These are phyloP conservation scores for Pangasius djambal DNA, from an alignment of 2,797 vertebrate genomes.

Conservation along the genomic window DNA sequence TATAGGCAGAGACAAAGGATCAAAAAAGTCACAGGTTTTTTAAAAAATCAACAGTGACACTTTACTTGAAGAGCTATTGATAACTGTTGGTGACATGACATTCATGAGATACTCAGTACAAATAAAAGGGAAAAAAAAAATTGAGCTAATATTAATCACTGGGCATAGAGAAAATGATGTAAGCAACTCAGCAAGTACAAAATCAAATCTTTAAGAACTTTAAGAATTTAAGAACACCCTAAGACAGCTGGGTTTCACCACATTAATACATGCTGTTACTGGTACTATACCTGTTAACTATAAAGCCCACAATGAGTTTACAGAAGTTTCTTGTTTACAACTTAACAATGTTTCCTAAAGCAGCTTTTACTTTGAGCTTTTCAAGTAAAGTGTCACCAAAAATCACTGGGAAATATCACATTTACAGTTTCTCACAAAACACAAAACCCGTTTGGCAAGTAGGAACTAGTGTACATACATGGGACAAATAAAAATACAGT, in stretches of 20 bases:
- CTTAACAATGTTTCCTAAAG: neutral
- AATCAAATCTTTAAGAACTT: neutral
- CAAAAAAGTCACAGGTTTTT: conserved; percentile 61
- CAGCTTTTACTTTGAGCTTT: conserved; percentile 67
- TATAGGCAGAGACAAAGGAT: conserved; percentile 68
- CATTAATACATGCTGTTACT: conserved; percentile 8
- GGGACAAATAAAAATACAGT: conserved; percentile 76
- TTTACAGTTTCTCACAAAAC: conserved; percentile 74
- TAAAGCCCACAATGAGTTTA: conserved; percentile 6
- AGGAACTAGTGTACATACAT: conserved; percentile 72
- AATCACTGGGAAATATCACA: conserved; percentile 65
- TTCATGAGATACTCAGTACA: neutral
- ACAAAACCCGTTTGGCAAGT: conserved; percentile 68
- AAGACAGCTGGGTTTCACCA: neutral
- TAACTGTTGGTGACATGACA: conserved; percentile 15
- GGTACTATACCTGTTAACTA: conserved; percentile 12
- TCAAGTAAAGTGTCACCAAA: conserved; percentile 50
- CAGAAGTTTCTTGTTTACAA: neutral
- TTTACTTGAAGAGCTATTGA: conserved; percentile 39
- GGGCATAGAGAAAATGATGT: neutral
- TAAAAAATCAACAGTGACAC: conserved; percentile 54
- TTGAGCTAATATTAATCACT: neutral
- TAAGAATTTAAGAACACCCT: neutral
- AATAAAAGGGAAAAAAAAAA: neutral
- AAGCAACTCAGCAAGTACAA: neutral